Conservation (phyloP, 30 jellyfish, hydroid and myxozoan genomes). For the Aurelia sp. region DNA sequence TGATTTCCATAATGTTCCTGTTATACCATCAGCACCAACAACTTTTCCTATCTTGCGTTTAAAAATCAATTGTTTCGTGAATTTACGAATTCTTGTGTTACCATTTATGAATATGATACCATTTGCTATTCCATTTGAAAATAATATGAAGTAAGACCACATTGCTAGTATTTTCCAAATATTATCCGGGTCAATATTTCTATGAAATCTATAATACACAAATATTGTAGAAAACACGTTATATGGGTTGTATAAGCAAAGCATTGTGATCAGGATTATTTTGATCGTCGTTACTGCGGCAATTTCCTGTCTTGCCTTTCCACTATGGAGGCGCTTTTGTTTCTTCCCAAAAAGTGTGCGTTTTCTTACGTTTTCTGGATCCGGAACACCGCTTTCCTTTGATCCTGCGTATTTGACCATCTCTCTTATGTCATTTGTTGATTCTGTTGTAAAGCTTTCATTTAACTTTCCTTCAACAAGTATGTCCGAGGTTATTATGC, state of each 20-base stretch:
- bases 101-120: constrained; percentile 1
- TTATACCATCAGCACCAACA: no score
- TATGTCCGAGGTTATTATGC: background rate
- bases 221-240: background rate
- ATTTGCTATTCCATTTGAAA: constrained; percentile 10
- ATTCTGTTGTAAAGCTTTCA: background rate
- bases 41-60: background rate
- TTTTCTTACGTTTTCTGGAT: background rate
- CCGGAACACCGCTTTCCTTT: background rate
- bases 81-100: constrained; percentile 1
- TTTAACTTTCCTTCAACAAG: background rate
- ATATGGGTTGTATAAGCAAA: constrained; percentile 11
- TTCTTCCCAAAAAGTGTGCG: background rate
- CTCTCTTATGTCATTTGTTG: background rate
- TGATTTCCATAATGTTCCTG: no score
- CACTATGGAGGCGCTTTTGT: background rate
- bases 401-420: no score
- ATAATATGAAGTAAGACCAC: constrained; percentile 12
- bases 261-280: constrained; percentile 4
- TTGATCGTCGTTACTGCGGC: constrained; percentile 14
- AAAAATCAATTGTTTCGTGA: background rate
- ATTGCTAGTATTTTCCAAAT: constrained; percentile 17
- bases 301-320: background rate
- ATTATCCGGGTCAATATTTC: constrained; percentile 6
- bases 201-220: background rate